Evolutionary conservation across 2,888 invertebrate species (phyloP).

Genomic region (Drosophila percnosoma): DNA sequence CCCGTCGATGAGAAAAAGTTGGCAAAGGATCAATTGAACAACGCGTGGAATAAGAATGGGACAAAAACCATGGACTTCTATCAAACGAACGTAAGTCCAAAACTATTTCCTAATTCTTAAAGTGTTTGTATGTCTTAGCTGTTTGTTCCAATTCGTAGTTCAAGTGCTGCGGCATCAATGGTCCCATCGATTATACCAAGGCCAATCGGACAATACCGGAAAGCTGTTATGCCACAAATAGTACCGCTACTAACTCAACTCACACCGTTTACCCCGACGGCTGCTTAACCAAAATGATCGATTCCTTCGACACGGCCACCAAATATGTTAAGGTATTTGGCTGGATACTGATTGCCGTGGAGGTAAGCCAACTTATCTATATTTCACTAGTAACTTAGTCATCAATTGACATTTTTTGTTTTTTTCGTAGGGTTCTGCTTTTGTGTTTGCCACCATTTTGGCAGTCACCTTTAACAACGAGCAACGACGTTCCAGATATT

Average conservation of each 20-base stretch:
- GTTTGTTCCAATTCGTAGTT: conserved; percentile 35
- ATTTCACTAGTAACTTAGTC: conserved; percentile 8
- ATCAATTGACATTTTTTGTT: background rate
- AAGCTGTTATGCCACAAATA: conserved; percentile 66
- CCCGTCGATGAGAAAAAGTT: conserved; percentile 43
- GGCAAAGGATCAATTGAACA: conserved; percentile 83
- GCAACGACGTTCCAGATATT: conserved; percentile 89
- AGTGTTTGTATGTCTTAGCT: conserved; percentile 85
- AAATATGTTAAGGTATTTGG: conserved; percentile 88
- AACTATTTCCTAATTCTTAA: background rate
- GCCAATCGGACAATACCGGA: conserved; percentile 62
- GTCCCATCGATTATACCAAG: conserved; percentile 66
- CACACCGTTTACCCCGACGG: conserved; percentile 54
- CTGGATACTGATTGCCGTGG: conserved; percentile 88
- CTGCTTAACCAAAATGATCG: conserved; percentile 62
- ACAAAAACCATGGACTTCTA: conserved; percentile 63
- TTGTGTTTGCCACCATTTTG: conserved; percentile 93
- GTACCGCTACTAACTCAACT: conserved; percentile 7
- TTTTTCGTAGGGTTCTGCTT: conserved; percentile 86
- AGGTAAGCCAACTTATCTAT: conserved; percentile 86
- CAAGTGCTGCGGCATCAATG: conserved; percentile 79
- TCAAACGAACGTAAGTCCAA: conserved; percentile 65
- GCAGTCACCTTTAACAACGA: conserved; percentile 94
- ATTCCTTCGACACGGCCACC: conserved; percentile 76
- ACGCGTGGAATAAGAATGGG: conserved; percentile 83